Conservation (phyloP, 2,888 invertebrate species). For the Polietes domitor region DNA sequence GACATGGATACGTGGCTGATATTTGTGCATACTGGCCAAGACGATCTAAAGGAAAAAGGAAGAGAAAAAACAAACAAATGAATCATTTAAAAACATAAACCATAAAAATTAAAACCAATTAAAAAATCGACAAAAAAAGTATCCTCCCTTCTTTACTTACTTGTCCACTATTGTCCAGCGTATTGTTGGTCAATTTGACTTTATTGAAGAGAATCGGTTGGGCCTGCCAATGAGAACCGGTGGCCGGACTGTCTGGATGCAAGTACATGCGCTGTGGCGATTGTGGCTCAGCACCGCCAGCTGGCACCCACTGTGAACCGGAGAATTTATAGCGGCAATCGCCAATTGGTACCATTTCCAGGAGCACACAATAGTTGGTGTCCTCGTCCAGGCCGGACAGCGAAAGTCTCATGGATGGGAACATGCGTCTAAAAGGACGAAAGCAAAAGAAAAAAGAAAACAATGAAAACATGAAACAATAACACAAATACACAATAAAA, state of each 20-base stretch:
- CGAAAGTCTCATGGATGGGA: constrained; percentile 91
- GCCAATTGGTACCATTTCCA: constrained; percentile 90
- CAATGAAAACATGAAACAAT: constrained; percentile 22
- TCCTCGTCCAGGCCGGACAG: constrained; percentile 90
- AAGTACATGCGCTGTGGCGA: constrained; percentile 88
- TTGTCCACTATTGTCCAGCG: constrained; percentile 89
- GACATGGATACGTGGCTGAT: constrained; percentile 93
- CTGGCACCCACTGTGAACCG: constrained; percentile 91
- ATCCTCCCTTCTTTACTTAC: constrained; percentile 82
- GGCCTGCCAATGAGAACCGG: constrained; percentile 93
- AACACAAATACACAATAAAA: constrained; percentile 34
- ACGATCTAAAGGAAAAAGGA: constrained; percentile 85
- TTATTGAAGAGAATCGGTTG: constrained; percentile 91
- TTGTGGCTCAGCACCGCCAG: constrained; percentile 93
- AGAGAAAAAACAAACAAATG: not conserved
- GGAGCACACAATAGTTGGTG: constrained; percentile 89
- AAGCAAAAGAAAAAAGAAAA: constrained; percentile 33
- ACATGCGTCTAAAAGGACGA: constrained; percentile 89
- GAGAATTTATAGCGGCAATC: constrained; percentile 91
- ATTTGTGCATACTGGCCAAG: constrained; percentile 98
- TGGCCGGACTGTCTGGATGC: constrained; percentile 94
- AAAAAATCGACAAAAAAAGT: not conserved
- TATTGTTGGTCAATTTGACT: constrained; percentile 94
- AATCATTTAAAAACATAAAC: not conserved
- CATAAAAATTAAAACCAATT: not conserved